Evolutionary conservation across 2,113 vertebrate species (phyloP).

Genomic region (Anarhynchus alexandrinus): DNA sequence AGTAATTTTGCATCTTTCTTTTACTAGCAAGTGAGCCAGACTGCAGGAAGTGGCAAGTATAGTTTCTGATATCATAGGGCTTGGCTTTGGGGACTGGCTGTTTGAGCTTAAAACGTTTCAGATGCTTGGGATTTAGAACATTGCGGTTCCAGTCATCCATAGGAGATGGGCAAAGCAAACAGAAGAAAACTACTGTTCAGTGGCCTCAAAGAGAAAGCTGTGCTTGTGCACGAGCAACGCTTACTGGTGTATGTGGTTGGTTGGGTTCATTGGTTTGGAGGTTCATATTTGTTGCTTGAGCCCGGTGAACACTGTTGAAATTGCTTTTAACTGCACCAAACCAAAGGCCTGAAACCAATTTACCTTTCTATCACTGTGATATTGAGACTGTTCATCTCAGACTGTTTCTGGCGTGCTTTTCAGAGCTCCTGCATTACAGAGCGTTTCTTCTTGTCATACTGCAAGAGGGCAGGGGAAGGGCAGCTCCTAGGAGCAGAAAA

Average conservation of each 20-base stretch:
- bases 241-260: not conserved
- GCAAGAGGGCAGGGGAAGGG: not conserved
- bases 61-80: not conserved
- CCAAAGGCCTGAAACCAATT: not conserved
- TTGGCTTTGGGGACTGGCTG: not conserved
- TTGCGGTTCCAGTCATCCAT: not conserved
- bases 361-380: not conserved
- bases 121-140: not conserved
- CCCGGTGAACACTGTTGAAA: not conserved
- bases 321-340: not conserved
- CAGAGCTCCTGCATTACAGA: not conserved
- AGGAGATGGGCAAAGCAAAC: not conserved
- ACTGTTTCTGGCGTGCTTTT: not conserved
- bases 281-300: not conserved
- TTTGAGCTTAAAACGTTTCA: not conserved
- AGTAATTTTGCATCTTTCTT: not conserved
- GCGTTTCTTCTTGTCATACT: not conserved
- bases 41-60: no score
- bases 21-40: not conserved
- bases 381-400: not conserved
- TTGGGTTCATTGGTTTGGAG: not conserved
- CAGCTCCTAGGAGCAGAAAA: not conserved
- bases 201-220: not conserved
- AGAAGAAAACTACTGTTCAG: not conserved
- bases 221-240: not conserved